Conservation (phyloP, 2,113 vertebrate species). For the Oreochromis tanganicae region DNA sequence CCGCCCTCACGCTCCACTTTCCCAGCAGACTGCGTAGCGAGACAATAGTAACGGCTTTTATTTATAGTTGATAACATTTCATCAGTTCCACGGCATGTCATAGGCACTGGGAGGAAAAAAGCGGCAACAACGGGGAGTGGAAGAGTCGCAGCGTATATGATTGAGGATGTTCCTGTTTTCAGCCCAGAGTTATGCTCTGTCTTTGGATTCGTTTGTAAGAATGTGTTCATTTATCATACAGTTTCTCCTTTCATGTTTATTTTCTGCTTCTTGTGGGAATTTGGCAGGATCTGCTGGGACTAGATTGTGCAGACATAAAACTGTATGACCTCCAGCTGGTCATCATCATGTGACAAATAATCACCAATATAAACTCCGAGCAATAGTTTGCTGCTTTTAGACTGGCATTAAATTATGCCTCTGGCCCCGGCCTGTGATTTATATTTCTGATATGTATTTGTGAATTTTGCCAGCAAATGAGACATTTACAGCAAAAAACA, state of each 20-base stretch:
- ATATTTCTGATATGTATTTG: neutral
- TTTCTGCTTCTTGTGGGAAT: neutral
- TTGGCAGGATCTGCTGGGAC: neutral
- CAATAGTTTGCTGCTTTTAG: neutral
- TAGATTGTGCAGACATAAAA: neutral
- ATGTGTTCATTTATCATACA: neutral
- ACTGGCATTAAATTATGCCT: neutral
- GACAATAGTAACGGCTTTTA: conserved; percentile 14
- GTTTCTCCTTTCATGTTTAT: neutral
- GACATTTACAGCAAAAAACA: neutral
- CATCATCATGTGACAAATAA: conserved; percentile 11
- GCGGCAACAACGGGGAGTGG: neutral
- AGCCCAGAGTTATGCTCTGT: neutral
- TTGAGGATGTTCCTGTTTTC: neutral
- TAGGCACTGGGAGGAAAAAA: neutral
- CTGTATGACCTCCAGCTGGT: neutral
- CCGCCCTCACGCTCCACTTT: neutral
- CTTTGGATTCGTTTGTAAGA: neutral
- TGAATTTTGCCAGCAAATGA: neutral
- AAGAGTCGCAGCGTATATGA: neutral
- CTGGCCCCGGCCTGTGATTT: neutral
- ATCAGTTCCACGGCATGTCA: conserved; percentile 8
- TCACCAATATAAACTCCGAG: conserved; percentile 11
- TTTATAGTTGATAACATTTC: conserved; percentile 34
- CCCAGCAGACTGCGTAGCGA: neutral